Evolutionary conservation across 2,797 vertebrate genomes (phyloP).

Genomic region (Podarcis siculus): DNA sequence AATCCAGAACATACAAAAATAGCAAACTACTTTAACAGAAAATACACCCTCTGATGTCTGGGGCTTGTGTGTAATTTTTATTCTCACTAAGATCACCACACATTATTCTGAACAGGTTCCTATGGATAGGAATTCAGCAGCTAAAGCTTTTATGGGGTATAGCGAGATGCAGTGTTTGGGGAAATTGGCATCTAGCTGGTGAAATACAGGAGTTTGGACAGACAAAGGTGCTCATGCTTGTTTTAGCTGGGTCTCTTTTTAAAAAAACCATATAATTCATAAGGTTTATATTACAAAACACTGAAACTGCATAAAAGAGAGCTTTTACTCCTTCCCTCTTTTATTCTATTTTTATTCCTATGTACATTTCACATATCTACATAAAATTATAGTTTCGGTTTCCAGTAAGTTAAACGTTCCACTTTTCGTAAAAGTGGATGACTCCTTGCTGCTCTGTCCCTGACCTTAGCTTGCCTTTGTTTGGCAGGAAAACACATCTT

Average conservation of each 20-base stretch:
- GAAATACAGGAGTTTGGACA: background rate
- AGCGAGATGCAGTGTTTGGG: background rate
- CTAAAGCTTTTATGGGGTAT: background rate
- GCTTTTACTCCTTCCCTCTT: background rate
- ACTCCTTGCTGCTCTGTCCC: background rate
- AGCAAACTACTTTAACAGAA: background rate
- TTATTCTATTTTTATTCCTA: background rate
- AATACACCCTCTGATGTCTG: background rate
- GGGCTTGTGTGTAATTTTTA: background rate
- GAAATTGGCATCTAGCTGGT: background rate
- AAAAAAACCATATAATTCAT: background rate
- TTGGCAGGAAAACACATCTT: background rate
- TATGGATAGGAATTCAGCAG: background rate
- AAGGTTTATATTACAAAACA: background rate
- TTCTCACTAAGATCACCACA: background rate
- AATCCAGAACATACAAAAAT: slow-evolving; percentile 20
- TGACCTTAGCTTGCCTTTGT: slow-evolving; percentile 22
- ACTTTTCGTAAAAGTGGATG: background rate
- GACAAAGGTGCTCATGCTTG: background rate
- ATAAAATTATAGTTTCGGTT: background rate
- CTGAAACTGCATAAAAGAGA: background rate
- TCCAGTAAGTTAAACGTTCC: background rate
- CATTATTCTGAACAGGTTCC: background rate
- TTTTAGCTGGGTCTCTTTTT: background rate
- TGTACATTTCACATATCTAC: background rate